Base-by-base conservation (phyloP, 2,888 invertebrate species). In the Ophioninae sp. region DNA sequence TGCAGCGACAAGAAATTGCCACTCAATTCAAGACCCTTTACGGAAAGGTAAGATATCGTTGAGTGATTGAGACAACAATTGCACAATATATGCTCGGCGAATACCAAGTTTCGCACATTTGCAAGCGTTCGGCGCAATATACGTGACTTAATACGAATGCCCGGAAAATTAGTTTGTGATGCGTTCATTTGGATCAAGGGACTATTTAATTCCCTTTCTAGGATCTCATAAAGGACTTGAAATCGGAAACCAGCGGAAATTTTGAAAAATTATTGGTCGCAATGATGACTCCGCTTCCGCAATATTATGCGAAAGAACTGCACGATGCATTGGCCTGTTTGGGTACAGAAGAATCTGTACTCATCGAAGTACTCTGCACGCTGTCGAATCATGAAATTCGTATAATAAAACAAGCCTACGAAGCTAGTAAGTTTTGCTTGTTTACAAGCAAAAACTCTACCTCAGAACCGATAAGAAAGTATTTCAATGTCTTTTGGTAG, bases 291-390 rank as follows among this genome's bases (percentile, higher is more conserved):
- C 94, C 94, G 0, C 87, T 94, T n/a, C 93, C 93, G 37, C 94
- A 95, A 81, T 95, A 93, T 91, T 94, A 95, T 88, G 95, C 95
- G 10, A 93, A 93, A 86, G 94, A 94, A 88, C 89, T 95, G 37
- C 93, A 94, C 80, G 91, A 94, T 68, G 95, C 95, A 22, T 94
- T 95, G 91, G 87, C 91, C 86, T 95, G 95, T 9, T 87, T 95
- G 75, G 95, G 95, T 51, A 95, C 95, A 9, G 94, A 94, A 56
- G 94, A 94, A 89, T 93, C 93, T 84, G 93, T 93, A 17, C 91
- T 95, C 0, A 94, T 95, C 77, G 95, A 95, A 91, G 93, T 95
- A 75, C 90, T 95, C 84, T 95, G 95, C 85, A 94, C 95, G 1
- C 91, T 94, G 81, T 94, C 94, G 10, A 95, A 95, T 89, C 92